phyloP scores from a whole-genome alignment of 2,888 invertebrate genomes.

The Tyria jacobaeae region DNA sequence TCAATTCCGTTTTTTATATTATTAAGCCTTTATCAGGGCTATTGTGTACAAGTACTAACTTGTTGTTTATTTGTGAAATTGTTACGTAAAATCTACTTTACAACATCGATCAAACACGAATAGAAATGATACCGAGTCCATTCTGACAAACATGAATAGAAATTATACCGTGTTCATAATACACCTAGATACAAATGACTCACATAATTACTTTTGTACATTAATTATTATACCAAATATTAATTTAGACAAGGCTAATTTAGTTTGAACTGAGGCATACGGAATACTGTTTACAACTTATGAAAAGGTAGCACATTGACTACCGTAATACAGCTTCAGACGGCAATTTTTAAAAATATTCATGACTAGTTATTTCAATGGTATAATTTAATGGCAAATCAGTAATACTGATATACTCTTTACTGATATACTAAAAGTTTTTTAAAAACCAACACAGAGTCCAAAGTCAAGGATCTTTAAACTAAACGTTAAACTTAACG shows the following conservation, averaged over 20 bases:
- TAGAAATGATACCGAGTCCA: not conserved
- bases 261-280: not conserved
- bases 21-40: not conserved
- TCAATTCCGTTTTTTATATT: not conserved
- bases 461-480: too few species aligned
- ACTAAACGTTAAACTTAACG: too few species aligned
- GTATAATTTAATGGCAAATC: too few species aligned
- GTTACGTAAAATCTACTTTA: not conserved
- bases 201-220: conserved; percentile 25
- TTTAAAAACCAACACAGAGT: too few species aligned
- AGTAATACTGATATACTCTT: too few species aligned
- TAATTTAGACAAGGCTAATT: not conserved
- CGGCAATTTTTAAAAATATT: too few species aligned
- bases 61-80: not conserved
- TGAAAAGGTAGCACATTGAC: too few species aligned
- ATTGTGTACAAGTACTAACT: not conserved
- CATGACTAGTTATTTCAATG: too few species aligned
- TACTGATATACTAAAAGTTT: too few species aligned
- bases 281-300: too few species aligned
- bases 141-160: conserved; percentile 1
- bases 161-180: conserved; percentile 20
- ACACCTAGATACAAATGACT: conserved; percentile 20
- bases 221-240: conserved; percentile 30
- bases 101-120: conserved; percentile 15
- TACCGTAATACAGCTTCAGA: too few species aligned